These are phyloP conservation scores for Drosophila pandora DNA, from an alignment of 1,140 invertebrate genomes.

Conservation along the genomic window DNA sequence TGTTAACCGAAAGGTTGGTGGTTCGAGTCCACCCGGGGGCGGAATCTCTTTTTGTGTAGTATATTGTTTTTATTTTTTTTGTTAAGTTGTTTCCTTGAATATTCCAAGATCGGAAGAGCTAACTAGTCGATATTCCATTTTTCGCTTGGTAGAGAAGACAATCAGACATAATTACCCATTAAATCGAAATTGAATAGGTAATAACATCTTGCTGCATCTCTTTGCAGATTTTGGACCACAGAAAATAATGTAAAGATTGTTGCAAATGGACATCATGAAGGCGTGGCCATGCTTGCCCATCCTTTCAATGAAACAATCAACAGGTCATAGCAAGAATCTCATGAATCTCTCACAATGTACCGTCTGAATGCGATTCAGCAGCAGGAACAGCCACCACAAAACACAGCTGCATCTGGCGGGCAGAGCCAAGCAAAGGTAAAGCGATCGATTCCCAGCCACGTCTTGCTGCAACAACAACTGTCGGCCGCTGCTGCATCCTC, in stretches of 20 bases:
- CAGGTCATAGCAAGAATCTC: slow-evolving; percentile 36
- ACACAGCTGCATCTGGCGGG: slow-evolving; percentile 39
- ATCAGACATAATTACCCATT: too few species aligned
- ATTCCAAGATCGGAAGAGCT: not conserved
- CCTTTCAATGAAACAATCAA: slow-evolving; percentile 28
- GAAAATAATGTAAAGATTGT: slow-evolving; percentile 65
- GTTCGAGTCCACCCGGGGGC: slow-evolving; percentile 92
- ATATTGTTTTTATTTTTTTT: not conserved
- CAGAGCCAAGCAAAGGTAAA: not conserved
- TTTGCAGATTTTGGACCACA: slow-evolving; percentile 3
- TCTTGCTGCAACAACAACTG: slow-evolving; percentile 75
- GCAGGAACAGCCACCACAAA: slow-evolving; percentile 54
- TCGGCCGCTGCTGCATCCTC: slow-evolving; percentile 55
- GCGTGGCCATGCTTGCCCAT: slow-evolving; percentile 66
- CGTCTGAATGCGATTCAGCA: slow-evolving; percentile 73
- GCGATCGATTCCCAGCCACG: slow-evolving; percentile 1
- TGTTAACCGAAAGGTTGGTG: slow-evolving; percentile 94
- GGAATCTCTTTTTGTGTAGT: slow-evolving; percentile 24
- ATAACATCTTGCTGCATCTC: not conserved
- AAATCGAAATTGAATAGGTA: too few species aligned
- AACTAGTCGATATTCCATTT: too few species aligned
- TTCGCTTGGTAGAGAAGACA: too few species aligned
- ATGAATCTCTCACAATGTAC: slow-evolving; percentile 67
- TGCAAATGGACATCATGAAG: slow-evolving; percentile 67
- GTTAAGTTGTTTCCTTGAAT: too few species aligned